phyloP scores from a whole-genome alignment of 2,113 vertebrate genomes.

The Micronycteris hirsuta region DNA sequence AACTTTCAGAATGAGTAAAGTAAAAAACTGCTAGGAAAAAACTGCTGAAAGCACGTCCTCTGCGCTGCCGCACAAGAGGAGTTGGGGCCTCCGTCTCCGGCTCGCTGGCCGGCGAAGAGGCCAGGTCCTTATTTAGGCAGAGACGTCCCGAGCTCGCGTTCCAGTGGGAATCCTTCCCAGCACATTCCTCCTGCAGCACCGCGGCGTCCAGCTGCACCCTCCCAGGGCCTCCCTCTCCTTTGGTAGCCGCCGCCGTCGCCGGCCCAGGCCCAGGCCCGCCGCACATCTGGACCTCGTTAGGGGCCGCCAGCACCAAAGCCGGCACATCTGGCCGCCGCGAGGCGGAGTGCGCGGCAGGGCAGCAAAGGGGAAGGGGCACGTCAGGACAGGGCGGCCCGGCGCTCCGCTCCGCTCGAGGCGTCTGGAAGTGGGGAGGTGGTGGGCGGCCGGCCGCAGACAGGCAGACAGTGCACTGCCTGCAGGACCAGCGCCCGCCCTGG shows the following conservation, averaged over 20 bases:
- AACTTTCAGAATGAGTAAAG: not conserved
- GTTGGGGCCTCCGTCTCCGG: not conserved
- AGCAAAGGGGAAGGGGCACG: constrained; percentile 54
- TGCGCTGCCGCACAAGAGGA: not conserved
- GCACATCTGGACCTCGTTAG: constrained; percentile 66
- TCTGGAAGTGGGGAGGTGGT: constrained; percentile 3
- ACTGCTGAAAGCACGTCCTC: not conserved
- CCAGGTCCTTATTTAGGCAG: constrained; percentile 57
- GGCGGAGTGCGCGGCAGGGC: not conserved
- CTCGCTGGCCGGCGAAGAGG: not conserved
- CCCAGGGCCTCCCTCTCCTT: constrained; percentile 32
- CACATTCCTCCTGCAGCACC: not conserved
- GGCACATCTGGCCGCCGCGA: constrained; percentile 57
- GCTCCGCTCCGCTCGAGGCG: not conserved
- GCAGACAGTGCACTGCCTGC: not conserved
- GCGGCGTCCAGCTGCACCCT: constrained; percentile 54
- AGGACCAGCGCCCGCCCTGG: not conserved
- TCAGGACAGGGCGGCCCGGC: constrained; percentile 59
- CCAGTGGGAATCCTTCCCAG: constrained; percentile 41
- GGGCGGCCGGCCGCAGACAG: not conserved
- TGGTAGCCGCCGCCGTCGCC: constrained; percentile 13
- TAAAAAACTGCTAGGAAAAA: not conserved
- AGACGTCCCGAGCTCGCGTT: not conserved
- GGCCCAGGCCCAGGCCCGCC: not conserved
- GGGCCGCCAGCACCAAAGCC: constrained; percentile 48